Conservation (phyloP, 2,797 vertebrate species). For the Acrocephalus scirpaceus region DNA sequence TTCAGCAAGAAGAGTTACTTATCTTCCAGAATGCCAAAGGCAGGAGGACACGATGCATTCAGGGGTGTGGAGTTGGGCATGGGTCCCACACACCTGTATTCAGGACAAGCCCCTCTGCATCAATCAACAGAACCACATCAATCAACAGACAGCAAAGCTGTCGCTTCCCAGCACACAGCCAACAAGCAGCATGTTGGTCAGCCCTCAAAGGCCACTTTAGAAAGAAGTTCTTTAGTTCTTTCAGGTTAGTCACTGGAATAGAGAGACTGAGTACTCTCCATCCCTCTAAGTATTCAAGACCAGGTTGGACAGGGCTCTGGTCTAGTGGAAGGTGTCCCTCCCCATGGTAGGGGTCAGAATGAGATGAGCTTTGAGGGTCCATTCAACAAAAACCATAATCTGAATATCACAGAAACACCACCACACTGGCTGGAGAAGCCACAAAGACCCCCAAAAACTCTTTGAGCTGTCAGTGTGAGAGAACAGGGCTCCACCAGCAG, state of each 20-base stretch:
- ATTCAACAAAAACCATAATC: background rate
- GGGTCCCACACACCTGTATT: accelerated
- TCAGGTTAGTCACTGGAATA: background rate
- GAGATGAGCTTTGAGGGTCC: background rate
- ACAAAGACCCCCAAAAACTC: background rate
- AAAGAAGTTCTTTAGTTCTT: background rate
- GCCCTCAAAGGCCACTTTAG: background rate
- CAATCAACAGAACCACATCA: accelerated
- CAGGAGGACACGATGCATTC: background rate
- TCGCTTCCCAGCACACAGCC: background rate
- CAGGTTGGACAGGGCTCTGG: background rate
- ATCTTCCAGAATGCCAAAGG: background rate
- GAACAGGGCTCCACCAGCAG: background rate
- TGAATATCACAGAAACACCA: background rate
- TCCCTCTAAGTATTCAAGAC: background rate
- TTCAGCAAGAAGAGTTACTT: background rate
- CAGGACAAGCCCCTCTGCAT: background rate
- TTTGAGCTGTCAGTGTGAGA: background rate
- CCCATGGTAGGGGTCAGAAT: background rate
- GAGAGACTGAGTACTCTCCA: background rate
- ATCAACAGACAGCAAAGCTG: background rate
- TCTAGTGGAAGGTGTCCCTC: background rate
- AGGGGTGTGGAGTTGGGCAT: background rate
- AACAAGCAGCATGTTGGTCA: background rate
- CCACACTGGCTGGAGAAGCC: background rate